These are phyloP conservation scores for Silurus asotus DNA, from an alignment of 2,113 vertebrate genomes.

Conservation along the genomic window DNA sequence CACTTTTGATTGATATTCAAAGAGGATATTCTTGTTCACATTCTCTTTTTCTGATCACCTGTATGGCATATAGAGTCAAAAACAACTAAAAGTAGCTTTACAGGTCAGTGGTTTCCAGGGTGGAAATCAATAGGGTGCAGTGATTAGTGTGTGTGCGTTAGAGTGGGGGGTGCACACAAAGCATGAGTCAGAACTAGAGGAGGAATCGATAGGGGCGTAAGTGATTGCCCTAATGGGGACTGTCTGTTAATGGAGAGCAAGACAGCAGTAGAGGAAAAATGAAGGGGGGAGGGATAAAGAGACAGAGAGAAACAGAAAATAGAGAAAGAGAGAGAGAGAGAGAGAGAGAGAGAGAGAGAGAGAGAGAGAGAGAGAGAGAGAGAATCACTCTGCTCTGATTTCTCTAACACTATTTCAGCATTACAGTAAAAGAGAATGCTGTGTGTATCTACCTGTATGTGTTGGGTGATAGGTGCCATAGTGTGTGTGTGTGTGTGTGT, in stretches of 20 bases:
- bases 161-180: constrained; percentile 20
- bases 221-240: constrained; percentile 46
- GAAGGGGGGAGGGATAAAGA: neutral
- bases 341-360: neutral
- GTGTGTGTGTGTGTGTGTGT: constrained; percentile 19
- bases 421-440: neutral
- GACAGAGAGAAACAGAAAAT: too few relatives aligned
- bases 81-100: constrained; percentile 1
- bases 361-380: constrained; percentile 13
- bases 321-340: constrained; percentile 2
- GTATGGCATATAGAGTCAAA: neutral
- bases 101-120: constrained; percentile 8
- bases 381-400: constrained; percentile 5
- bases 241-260: constrained; percentile 32
- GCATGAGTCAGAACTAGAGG: constrained; percentile 45
- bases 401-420: constrained; percentile 1
- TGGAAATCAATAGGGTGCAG: constrained; percentile 41
- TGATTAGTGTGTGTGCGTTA: constrained; percentile 37
- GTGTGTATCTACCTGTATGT: constrained; percentile 6
- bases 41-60: neutral
- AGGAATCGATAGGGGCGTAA: constrained; percentile 45
- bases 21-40: neutral
- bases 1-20: neutral
- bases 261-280: constrained; percentile 16
- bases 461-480: too few relatives aligned